Evolutionary conservation across 1,140 invertebrate genomes (phyloP).

Genomic region (Zophobas atratus): DNA sequence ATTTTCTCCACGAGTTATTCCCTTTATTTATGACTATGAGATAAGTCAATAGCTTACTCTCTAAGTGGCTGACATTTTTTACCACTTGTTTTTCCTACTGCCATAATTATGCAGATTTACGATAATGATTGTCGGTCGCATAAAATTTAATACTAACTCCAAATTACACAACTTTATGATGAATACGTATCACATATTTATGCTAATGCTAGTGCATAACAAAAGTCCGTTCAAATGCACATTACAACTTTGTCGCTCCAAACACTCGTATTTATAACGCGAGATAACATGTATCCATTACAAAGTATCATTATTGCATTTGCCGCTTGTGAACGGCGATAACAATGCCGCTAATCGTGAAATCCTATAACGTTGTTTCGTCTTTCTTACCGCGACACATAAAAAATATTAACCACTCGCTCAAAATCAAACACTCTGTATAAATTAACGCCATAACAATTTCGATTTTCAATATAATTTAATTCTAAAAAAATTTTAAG

Average conservation of each 20-base stretch:
- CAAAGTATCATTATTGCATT: no score
- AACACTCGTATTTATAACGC: no score
- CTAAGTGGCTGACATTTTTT: conserved; percentile 67
- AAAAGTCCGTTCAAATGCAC: background rate
- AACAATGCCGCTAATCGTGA: no score
- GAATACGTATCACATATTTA: conserved; percentile 46
- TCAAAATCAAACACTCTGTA: no score
- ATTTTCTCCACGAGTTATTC: conserved; percentile 54
- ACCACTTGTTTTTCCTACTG: conserved; percentile 64
- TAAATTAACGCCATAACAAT: no score
- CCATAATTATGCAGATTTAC: conserved; percentile 66
- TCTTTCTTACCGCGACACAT: no score
- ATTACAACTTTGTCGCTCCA: conserved; percentile 24
- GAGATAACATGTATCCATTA: no score
- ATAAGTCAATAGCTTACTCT: conserved; percentile 66
- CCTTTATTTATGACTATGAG: conserved; percentile 65
- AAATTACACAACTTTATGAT: conserved; percentile 48
- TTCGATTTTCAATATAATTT: no score
- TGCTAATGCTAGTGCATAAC: conserved; percentile 32
- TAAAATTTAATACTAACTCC: conserved; percentile 47
- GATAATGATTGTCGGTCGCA: conserved; percentile 55
- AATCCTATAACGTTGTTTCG: no score
- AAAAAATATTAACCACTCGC: no score
- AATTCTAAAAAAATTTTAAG: no score
- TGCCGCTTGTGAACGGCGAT: no score